These are phyloP conservation scores for Drosophila pandora DNA, from an alignment of 1,140 invertebrate genomes.

Conservation along the genomic window DNA sequence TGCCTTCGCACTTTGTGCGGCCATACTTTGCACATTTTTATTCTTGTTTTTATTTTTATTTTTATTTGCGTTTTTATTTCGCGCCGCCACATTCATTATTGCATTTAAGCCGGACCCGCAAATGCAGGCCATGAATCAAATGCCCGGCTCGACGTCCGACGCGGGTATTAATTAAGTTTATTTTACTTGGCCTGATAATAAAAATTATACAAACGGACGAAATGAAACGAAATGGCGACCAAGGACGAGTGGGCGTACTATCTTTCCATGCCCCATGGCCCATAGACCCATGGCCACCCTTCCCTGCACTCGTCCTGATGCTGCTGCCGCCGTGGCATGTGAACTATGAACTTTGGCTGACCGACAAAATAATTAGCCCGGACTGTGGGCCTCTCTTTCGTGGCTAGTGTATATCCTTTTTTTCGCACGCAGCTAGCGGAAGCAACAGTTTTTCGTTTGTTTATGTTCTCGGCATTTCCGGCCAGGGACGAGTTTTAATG, in stretches of 20 bases:
- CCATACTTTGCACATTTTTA: conserved; percentile 25
- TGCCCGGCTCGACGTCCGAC: conserved; percentile 21
- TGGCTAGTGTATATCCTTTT: conserved; percentile 1
- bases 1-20: conserved; percentile 28
- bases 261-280: conserved; percentile 6
- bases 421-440: conserved; percentile 44
- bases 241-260: conserved; percentile 11
- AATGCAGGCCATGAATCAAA: conserved; percentile 76
- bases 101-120: conserved; percentile 56
- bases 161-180: conserved; percentile 75
- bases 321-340: conserved; percentile 42
- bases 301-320: neutral
- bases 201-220: conserved; percentile 60
- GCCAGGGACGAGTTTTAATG: conserved; percentile 67
- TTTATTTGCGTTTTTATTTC: conserved; percentile 24
- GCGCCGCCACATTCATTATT: conserved; percentile 57
- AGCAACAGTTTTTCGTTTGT: conserved; percentile 78
- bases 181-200: conserved; percentile 72
- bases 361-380: conserved; percentile 81
- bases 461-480: conserved; percentile 59
- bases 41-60: conserved; percentile 9
- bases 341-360: conserved; percentile 78
- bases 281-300: neutral
- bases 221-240: conserved; percentile 6
- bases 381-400: conserved; percentile 15